These are phyloP conservation scores for Ptychochromis oligacanthus DNA, from an alignment of 2,113 vertebrate genomes.

Conservation along the genomic window DNA sequence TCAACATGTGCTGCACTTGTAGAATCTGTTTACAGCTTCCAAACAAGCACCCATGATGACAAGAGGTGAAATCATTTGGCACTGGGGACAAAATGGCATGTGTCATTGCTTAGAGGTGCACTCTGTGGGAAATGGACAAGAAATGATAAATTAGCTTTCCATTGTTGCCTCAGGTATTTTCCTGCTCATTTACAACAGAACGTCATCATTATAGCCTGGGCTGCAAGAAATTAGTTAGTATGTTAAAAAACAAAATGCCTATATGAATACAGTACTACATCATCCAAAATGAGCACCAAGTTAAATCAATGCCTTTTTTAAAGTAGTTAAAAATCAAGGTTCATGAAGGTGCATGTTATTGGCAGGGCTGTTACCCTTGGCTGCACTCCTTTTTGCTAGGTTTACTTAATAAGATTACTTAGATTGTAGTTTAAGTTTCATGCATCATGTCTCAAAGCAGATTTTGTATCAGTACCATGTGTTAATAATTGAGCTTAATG, in stretches of 20 bases:
- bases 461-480: neutral
- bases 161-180: slow-evolving; percentile 46
- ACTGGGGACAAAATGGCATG: slow-evolving; percentile 5
- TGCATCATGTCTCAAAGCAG: neutral
- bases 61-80: slow-evolving; percentile 42
- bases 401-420: neutral
- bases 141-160: slow-evolving; percentile 44
- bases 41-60: slow-evolving; percentile 2
- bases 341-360: neutral
- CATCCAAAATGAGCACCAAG: neutral
- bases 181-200: slow-evolving; percentile 30
- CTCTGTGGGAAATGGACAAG: slow-evolving; percentile 13
- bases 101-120: slow-evolving; percentile 25
- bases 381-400: neutral
- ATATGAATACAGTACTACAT: neutral
- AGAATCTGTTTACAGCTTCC: slow-evolving; percentile 34
- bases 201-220: neutral
- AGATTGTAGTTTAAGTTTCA: neutral
- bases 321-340: no score
- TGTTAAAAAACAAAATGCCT: neutral
- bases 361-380: neutral
- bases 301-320: neutral
- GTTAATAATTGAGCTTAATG: neutral
- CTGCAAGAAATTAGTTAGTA: slow-evolving; percentile 20
- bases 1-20: slow-evolving; percentile 48